A percentile compares a stretch with the other conserved stretches of the same genome.
phyloP scores from a whole-genome alignment of 2,797 vertebrate genomes.

The Scomberomorus guttatus region DNA sequence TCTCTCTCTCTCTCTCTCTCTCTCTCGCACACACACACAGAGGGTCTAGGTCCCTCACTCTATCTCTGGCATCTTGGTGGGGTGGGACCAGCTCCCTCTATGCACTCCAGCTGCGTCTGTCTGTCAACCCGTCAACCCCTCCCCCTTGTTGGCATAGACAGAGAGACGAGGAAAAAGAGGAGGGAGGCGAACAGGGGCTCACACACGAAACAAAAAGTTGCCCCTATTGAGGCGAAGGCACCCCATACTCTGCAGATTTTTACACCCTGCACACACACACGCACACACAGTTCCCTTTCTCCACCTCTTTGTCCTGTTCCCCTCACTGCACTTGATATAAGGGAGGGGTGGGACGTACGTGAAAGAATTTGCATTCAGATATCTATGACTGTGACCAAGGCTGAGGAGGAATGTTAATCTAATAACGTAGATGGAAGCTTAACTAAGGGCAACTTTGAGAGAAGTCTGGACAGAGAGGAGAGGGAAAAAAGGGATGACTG shows the following conservation, averaged over 20 bases:
- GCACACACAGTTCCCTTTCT: slow-evolving; percentile 63
- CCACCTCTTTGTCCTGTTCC: slow-evolving; percentile 76
- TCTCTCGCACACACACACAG: not conserved
- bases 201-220: slow-evolving; percentile 78
- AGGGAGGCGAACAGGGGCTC: slow-evolving; percentile 52
- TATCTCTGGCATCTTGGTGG: slow-evolving; percentile 70
- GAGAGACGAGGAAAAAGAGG: slow-evolving; percentile 44
- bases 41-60: slow-evolving; percentile 51
- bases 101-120: slow-evolving; percentile 81
- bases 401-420: slow-evolving; percentile 85
- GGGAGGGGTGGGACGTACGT: slow-evolving; percentile 69
- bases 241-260: slow-evolving; percentile 76
- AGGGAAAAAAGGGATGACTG: slow-evolving; percentile 65
- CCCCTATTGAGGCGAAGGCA: slow-evolving; percentile 71
- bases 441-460: slow-evolving; percentile 59
- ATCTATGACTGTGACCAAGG: slow-evolving; percentile 77
- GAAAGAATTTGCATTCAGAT: slow-evolving; percentile 80
- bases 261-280: slow-evolving; percentile 60
- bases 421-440: slow-evolving; percentile 73
- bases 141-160: slow-evolving; percentile 76
- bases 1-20: slow-evolving; percentile 4
- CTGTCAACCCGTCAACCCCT: slow-evolving; percentile 73
- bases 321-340: slow-evolving; percentile 79
- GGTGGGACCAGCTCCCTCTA: slow-evolving; percentile 73
- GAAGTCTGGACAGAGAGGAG: slow-evolving; percentile 51